Evolutionary conservation across 2,888 invertebrate species (phyloP), one percentile per base, ranked within the genome.

Genomic region (Sericinus montela): DNA sequence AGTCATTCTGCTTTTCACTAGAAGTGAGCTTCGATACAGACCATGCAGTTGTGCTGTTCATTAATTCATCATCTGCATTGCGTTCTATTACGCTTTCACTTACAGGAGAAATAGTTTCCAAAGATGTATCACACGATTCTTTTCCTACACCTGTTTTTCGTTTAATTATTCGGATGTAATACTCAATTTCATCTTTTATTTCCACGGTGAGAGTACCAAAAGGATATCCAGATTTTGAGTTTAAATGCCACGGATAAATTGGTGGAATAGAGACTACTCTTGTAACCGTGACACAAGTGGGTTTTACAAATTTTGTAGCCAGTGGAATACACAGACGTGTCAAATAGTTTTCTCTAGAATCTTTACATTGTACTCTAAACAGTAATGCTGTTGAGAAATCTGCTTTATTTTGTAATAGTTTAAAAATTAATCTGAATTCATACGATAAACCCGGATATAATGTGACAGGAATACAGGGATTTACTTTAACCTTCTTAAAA

Each of bases 191-290:
- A 57, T 72, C 72, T 14, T 63, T 54, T 28, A 67, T 59, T 29
- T 57, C 48, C 49, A 84, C 56, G 32, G 62, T 62, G 13, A 82
- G 36, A 19, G 47, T 39, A 35, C 67, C 69, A 48, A 56, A 63
- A 30, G 82, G 77, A 63, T 70, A 73, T 8, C 63, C 64, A 43
- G 38, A 50, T 16, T 65, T 60, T 14, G 49, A 52, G 54, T 67
- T 71, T 25, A 85, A 54, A 34, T 80, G 78, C 86, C 85, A 87
- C 11, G 64, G 50, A 59, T 80, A 84, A 34, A 65, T 60, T 3
- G 86, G 65, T 10, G 73, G 66, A 48, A 84, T 71, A 35, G 42
- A 54, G 30, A 85, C 63, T 23, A 56, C 58, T 52, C 77, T 65
- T 2, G 76, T 56, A 42, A 81, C 58, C 15, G 52, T 52, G 37